Base-by-base conservation (phyloP, 2,113 vertebrate genomes). In the Cairina moschata region DNA sequence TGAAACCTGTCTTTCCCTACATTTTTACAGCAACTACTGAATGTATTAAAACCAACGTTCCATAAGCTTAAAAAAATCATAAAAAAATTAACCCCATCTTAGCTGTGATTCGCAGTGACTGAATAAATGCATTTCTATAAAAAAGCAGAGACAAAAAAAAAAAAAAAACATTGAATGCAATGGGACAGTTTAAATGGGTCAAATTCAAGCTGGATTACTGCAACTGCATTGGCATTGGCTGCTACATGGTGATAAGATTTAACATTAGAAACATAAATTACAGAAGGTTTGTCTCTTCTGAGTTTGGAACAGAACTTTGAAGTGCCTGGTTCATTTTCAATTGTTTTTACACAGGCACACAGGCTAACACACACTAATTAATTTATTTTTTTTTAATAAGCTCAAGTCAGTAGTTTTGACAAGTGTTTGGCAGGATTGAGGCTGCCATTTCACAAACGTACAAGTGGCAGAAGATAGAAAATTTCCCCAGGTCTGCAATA, bases 1-100 rank as follows among this genome's bases (percentile, higher is more conserved):
- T 87, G 60, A 93, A 77, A 88, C 56, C 34, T 83, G 65, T 77
- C 59, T 90, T 93, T 92, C 68, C n/a, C 63, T 50, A 55, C 22
- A 52, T 90, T 94, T 94, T 95, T 86, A 71, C 36, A 83, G 84
- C 44, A 91, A 77, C 82, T 93, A 71, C 65, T 75, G 83, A 84
- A 90, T 31, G 22, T 78, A 91, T 85, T 88, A 63, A 90, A 95
- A 50, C 72, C 46, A 83, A 55, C 38, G 46, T 83, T 96, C 82
- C 38, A 42, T 67, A 93, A 77, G 46, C 55, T 93, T 86, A 80
- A 83, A 85, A 62, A 44, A 69, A 72, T 13, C 40, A 48, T 48
- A 48, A 67, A 42, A 26, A 46, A 32, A n/a, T 83, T 87, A 92
- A 91, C 82, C 11, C 72, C 13, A 13, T 88, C 17, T 77, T 80